Conservation (phyloP, 92 coral and sea anemone genomes). For the Porites cylindrica region DNA sequence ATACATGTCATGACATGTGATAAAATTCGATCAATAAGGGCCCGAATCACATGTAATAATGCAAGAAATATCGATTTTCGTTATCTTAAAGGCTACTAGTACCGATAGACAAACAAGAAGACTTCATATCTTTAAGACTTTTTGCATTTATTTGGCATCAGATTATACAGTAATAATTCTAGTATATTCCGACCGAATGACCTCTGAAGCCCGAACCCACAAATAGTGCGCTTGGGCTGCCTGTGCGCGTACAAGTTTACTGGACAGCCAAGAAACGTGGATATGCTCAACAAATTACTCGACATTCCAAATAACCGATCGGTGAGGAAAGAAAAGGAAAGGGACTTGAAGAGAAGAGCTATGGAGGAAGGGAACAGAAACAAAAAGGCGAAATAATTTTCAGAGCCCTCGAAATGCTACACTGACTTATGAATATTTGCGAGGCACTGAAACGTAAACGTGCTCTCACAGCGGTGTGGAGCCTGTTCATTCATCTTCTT, state of each 20-base stretch:
- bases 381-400: slow-evolving; percentile 19
- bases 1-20: no score
- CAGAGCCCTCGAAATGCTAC: neutral
- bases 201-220: no score
- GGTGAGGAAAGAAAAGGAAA: slow-evolving; percentile 36
- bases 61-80: no score
- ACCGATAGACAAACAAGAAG: no score
- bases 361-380: slow-evolving; percentile 10
- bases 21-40: no score
- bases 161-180: no score
- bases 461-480: neutral
- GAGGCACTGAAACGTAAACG: neutral
- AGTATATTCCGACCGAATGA: no score
- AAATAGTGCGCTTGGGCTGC: no score
- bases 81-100: no score
- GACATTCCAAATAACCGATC: slow-evolving; percentile 44
- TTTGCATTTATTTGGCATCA: no score
- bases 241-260: slow-evolving; percentile 48
- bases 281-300: slow-evolving; percentile 38
- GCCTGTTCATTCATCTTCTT: neutral
- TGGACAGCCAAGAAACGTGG: slow-evolving; percentile 45
- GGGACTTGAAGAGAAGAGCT: slow-evolving; percentile 5
- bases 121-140: no score
- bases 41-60: no score
- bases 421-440: neutral